Evolutionary conservation across 2,113 vertebrate species (phyloP), one percentile per base, ranked within the genome.

Genomic region (Xenopus borealis): DNA sequence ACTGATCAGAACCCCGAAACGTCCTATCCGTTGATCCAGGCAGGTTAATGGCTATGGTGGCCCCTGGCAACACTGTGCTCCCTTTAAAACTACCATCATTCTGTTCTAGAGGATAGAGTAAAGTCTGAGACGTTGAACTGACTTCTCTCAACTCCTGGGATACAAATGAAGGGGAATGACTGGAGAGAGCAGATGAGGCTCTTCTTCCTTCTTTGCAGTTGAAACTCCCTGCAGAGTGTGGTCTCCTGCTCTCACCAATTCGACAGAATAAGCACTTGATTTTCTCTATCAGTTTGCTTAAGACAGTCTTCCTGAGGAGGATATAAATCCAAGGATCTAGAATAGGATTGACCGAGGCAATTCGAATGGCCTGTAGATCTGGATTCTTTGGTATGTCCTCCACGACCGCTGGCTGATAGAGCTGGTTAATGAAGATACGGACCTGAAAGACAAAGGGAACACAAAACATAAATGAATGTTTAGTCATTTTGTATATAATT

Each of bases 241-340:
- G 94, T 70, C 90, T 67, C n/a, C 80, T 88, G 0, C 87, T 85
- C 0, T 91, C 88, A 0, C 94, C 95, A 0, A 98, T 96, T 78
- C 94, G 91, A 81, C 97, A 98, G 87, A 98, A 98, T 45, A 98
- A 92, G 66, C 92, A 97, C 71, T 98, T 98, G 81, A 98, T 91
- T 84, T 95, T 96, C 83, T 98, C 93, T 0, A 98, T 89, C 14
- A 95, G 88, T 86, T 94, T 96, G 72, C 92, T 94, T 71, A 97
- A 83, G 75, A 98, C 95, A 0, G 95, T 93, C 87, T 96, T 98
- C 57, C 94, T 88, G 55, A 98, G 88, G 45, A 98, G 92, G 81
- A 98, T 98, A 75, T 98, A 98, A 77, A 98, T 84, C 97, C 95
- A 98, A 0, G 97, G 97, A 83, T 98, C 97, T 65, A 98, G 81